Base-by-base conservation (phyloP, 2,888 invertebrate genomes). In the Philereme transversata region DNA sequence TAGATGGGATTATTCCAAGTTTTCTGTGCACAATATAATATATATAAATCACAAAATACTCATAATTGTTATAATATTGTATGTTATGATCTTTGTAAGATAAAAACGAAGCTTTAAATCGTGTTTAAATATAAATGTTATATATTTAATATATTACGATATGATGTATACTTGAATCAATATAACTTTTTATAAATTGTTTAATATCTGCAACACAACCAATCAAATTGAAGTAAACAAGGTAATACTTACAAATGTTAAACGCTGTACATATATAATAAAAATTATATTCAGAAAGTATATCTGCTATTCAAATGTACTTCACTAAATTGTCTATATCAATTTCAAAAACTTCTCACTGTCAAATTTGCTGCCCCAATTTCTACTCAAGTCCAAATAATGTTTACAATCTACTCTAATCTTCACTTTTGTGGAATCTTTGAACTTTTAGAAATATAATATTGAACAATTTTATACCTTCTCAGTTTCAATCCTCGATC, bases 31-130 rank as follows among this genome's bases (percentile, higher is more conserved):
- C 63, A 57, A 58, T 62, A 56, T 59, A 52, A 53, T 57, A 59
- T 63, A 36, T 59, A 56, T 62, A 10, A 51, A 49, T 46, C 63
- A 62, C 58, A 52, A 52, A 62, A 50, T 56, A 62, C 53, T 47
- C 52, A 49, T 62, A 60, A 59, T 64, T 64, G 64, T 64, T 68
- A 71, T 66, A 71, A 75, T 78, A 63, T 63, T 63, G 73, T 81
- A 60, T 73, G 70, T 78, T 73, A 74, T 68, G 78, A 71, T 78
- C 77, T 78, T 83, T 83, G 69, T 90, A 89, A 87, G 84, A 82
- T 82, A 80, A 67, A 88, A 88, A 83, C 74, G 76, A 88, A 90
- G 90, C 90, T 90, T 90, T 90, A 90, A 90, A 88, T 90, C 89
- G 89, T 85, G 77, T 85, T 83, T 83, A 87, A 78, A 81, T 80